Base-by-base conservation (phyloP, 1,140 invertebrate genomes). In the Caenorhabditis tropicalis region DNA sequence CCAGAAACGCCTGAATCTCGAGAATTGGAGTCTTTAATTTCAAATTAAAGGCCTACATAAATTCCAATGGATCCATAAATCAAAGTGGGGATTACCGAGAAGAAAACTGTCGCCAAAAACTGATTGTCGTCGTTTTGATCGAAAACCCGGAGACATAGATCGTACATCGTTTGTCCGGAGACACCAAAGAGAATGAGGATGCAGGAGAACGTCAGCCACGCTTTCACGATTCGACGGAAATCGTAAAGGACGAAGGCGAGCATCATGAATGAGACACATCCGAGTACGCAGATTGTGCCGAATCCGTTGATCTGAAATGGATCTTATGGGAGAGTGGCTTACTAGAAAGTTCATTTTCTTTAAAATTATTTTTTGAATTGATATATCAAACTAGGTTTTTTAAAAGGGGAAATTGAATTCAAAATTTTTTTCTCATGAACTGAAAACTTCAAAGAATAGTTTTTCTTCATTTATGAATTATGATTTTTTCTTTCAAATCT, bases 191-290 rank as follows among this genome's bases (percentile, higher is more conserved):
- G 81, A 39, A 87, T 49, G 9, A 87, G n/a, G 19, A 88, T 19
- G 51, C 86, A 89, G 10, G 88, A 89, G n/a, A 85, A 31, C n/a
- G 39, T 65, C 31, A 89, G 87, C 88, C 88, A 89, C 15, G 65
- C 27, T 56, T 87, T 53, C 12, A 88, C 82, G 21, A 88, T 19
- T 29, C 85, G 83, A 43, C 82, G 82, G 46, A 89, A 83, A 49
- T 89, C 83, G 70, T 81, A 89, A 15, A 89, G 51, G 15, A 85
- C 88, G 39, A 89, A 86, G 19, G 70, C 51, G 12, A 89, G 82
- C 88, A 89, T 89, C 9, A 88, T n/a, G 83, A 89, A 89, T n/a
- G 88, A 87, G 46, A 89, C 80, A 31, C 70, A n/a, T 19, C 79
- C 85, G 39, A 89, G 58, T 4, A 85, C 27, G 12, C 51, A 21